These are phyloP conservation scores for Malacoctenus gilli DNA, from an alignment of 2,797 vertebrate genomes.

Conservation along the genomic window DNA sequence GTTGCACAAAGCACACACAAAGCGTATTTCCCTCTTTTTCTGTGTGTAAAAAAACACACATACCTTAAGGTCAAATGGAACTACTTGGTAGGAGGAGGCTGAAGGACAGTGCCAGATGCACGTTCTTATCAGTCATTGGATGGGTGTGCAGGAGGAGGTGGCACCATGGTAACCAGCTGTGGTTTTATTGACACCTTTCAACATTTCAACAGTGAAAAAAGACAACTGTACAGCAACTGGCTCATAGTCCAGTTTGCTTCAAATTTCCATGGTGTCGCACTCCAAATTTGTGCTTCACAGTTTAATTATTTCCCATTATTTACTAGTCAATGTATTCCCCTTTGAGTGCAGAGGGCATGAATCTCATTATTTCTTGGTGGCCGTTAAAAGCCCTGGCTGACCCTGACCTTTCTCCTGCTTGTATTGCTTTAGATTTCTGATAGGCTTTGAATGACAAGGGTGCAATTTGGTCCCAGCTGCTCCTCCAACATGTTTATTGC, in stretches of 20 bases:
- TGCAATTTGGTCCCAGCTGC: conserved; percentile 80
- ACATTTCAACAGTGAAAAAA: conserved; percentile 39
- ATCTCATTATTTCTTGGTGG: conserved; percentile 63
- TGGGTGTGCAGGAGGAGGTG: conserved; percentile 22
- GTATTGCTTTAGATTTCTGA: conserved; percentile 71
- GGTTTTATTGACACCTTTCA: conserved; percentile 47
- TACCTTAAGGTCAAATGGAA: conserved; percentile 27
- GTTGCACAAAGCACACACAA: conserved; percentile 34
- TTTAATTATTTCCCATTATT: conserved; percentile 34
- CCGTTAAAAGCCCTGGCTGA: conserved; percentile 60
- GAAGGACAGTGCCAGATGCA: conserved; percentile 8
- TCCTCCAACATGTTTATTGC: conserved; percentile 73
- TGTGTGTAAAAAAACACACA: conserved; percentile 5
- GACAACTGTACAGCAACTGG: background rate
- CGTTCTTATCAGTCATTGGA: conserved; percentile 15
- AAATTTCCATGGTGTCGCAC: too few species aligned
- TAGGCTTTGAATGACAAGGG: conserved; percentile 75
- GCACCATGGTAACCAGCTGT: conserved; percentile 48
- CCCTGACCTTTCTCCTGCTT: conserved; percentile 77
- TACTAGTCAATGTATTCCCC: conserved; percentile 24
- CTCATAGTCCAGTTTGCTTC: too few species aligned
- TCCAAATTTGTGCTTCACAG: background rate
- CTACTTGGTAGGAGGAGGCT: background rate
- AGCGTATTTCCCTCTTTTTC: too few species aligned
- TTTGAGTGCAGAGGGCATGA: too few species aligned